These are phyloP conservation scores for Festucalex cinctus DNA, from an alignment of 2,113 vertebrate genomes.

Conservation along the genomic window DNA sequence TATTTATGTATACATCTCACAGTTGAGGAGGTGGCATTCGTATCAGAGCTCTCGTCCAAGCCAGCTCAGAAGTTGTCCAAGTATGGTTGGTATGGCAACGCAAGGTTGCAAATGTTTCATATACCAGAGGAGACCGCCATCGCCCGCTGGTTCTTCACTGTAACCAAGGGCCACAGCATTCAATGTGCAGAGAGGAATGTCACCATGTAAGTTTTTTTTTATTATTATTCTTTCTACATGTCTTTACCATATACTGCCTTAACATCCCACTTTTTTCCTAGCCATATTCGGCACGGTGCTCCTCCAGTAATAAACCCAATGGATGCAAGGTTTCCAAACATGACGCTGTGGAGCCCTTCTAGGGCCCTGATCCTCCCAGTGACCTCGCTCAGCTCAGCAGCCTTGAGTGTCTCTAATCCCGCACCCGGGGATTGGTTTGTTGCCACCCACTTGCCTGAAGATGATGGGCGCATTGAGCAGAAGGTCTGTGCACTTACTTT, in stretches of 20 bases:
- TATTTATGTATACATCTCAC: not conserved
- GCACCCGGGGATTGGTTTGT: conserved; percentile 88
- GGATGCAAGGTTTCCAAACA: conserved; percentile 74
- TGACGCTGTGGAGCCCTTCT: conserved; percentile 68
- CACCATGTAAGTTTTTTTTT: conserved; percentile 74
- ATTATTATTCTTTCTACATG: not conserved
- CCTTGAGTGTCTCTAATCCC: conserved; percentile 82
- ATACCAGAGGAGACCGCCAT: conserved; percentile 83
- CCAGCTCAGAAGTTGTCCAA: conserved; percentile 83
- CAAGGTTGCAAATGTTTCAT: conserved; percentile 84
- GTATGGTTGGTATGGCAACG: conserved; percentile 88
- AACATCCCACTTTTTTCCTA: conserved; percentile 40
- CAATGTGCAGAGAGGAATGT: conserved; percentile 77
- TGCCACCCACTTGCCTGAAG: conserved; percentile 85
- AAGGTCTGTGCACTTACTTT: conserved; percentile 71
- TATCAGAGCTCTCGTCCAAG: conserved; percentile 84
- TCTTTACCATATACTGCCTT: not conserved
- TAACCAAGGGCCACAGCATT: conserved; percentile 68
- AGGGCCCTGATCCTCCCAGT: conserved; percentile 73
- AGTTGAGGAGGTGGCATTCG: conserved; percentile 65
- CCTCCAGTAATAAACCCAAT: conserved; percentile 89
- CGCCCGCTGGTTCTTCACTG: conserved; percentile 83
- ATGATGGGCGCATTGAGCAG: conserved; percentile 87
- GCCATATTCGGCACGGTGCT: conserved; percentile 84
- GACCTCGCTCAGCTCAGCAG: conserved; percentile 55